Conservation (phyloP, 2,888 invertebrate genomes). For the Lasioglossum villosulum region DNA sequence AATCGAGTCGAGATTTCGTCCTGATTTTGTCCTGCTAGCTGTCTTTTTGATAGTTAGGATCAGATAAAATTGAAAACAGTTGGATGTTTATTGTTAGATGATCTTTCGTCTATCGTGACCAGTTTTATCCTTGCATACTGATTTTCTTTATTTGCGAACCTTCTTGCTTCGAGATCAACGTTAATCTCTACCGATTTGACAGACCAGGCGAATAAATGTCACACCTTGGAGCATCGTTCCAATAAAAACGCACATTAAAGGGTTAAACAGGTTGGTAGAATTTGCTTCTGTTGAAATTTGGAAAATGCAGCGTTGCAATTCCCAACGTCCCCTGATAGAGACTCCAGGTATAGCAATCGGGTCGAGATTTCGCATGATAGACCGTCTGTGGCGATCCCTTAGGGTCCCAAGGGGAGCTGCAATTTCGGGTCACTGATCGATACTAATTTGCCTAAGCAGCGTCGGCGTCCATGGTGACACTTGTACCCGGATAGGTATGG, state of each 20-base stretch:
- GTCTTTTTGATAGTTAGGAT: background rate
- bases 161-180: no score
- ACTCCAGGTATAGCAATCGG: background rate
- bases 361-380: background rate
- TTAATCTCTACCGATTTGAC: no score
- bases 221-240: no score
- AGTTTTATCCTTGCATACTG: no score
- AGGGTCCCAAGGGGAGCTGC: background rate
- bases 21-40: no score
- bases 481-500: background rate
- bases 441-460: slow-evolving; percentile 41
- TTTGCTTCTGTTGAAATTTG: background rate
- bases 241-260: no score
- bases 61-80: no score
- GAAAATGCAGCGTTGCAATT: background rate
- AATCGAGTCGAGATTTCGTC: background rate
- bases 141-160: no score
- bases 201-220: no score
- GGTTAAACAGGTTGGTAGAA: background rate
- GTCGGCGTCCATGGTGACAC: slow-evolving; percentile 29
- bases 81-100: no score
- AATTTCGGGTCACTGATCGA: slow-evolving; percentile 44
- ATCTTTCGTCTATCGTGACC: no score
- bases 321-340: background rate
- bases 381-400: background rate